Percentiles rank a stretch among this genome's conserved stretches.
Evolutionary conservation across 2,797 vertebrate genomes (phyloP).

Genomic region (Valencia hispanica): DNA sequence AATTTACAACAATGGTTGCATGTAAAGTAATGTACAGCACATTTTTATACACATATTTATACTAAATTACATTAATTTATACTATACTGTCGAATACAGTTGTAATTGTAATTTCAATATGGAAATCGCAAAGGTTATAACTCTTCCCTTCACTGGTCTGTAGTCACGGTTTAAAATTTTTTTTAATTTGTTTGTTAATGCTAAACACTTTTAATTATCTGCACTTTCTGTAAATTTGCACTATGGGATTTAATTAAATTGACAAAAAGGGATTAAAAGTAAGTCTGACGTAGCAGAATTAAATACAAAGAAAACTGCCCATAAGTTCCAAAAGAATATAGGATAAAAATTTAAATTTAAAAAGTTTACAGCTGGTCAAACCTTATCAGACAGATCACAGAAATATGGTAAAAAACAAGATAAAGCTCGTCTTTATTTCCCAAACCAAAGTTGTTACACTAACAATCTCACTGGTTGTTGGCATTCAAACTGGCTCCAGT

Average conservation of each 20-base stretch:
- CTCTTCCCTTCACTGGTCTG: no score
- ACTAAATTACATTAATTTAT: no score
- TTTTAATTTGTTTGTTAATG: no score
- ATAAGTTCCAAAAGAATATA: background rate
- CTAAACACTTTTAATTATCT: no score
- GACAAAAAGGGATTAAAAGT: background rate
- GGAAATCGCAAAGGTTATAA: background rate
- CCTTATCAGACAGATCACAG: conserved; percentile 6
- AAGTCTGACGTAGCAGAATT: background rate
- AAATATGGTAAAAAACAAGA: conserved; percentile 20
- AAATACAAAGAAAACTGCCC: background rate
- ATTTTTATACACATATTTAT: background rate
- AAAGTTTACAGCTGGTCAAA: conserved; percentile 11
- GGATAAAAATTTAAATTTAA: background rate
- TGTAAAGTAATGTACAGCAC: background rate
- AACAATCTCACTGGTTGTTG: conserved; percentile 7
- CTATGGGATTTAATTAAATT: background rate
- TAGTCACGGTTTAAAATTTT: no score
- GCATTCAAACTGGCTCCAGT: conserved; percentile 13
- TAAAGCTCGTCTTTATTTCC: conserved; percentile 7
- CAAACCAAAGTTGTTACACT: background rate
- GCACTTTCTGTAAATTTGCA: no score
- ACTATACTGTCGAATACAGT: background rate
- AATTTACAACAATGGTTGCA: background rate
- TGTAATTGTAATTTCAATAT: background rate